Conservation (phyloP, 2,797 vertebrate species). For the Sphaeramia orbicularis region DNA sequence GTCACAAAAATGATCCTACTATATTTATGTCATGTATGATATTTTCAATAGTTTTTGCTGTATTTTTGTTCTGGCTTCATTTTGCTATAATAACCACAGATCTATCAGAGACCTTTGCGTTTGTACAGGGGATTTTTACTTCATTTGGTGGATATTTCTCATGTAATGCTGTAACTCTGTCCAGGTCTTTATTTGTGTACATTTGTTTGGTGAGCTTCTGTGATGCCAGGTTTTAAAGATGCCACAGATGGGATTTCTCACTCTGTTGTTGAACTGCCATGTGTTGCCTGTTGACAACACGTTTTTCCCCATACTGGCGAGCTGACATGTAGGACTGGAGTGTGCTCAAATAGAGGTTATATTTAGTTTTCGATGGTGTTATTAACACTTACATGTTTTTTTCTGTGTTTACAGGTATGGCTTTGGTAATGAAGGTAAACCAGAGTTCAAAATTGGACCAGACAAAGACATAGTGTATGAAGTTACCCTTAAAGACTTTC, state of each 20-base stretch:
- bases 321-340: neutral
- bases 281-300: neutral
- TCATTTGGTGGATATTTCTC: neutral
- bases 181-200: neutral
- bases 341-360: neutral
- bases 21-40: neutral
- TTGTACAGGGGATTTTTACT: no score
- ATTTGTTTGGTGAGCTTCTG: neutral
- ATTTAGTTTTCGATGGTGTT: neutral
- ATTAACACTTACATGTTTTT: neutral
- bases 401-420: constrained; percentile 86
- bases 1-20: constrained; percentile 36
- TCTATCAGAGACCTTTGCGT: no score
- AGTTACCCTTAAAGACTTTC: constrained; percentile 94
- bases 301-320: neutral
- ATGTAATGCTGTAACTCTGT: neutral
- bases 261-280: neutral
- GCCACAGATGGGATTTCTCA: constrained; percentile 3
- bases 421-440: constrained; percentile 92
- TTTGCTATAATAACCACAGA: no score
- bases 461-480: constrained; percentile 92
- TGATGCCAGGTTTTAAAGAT: neutral
- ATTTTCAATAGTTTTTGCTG: no score
- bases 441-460: constrained; percentile 89
- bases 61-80: no score